Evolutionary conservation across 2,113 vertebrate species (phyloP), one percentile per base, ranked within the genome.

Genomic region (Nestor notabilis): DNA sequence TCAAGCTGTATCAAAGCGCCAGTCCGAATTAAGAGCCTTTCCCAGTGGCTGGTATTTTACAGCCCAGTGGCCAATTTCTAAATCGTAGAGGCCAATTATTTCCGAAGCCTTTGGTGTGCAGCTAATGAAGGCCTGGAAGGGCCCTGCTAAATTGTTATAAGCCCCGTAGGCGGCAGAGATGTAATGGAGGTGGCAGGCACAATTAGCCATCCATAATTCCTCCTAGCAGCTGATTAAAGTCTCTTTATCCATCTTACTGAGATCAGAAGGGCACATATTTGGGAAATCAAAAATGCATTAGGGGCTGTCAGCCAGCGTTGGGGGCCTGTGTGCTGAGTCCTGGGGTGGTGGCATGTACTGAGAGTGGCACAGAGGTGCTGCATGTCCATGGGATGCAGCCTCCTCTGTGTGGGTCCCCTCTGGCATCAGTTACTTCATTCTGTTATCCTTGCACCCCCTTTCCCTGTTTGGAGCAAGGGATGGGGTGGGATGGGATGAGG

Each of bases 31-130:
- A 97, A 97, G 90, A 98, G 80, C 88, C 96, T 97, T 97, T 97
- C 92, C 88, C 84, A 80, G 79, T 95, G 97, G 94, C 84, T 98
- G 97, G 97, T 93, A 98, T 98, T 98, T 98, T 97, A 98, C 98
- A 98, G 96, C 90, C 96, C 95, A 96, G 69, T 96, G 97, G 95
- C 97, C 97, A 97, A 98, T 98, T 98, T 97, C 95, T 97, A 98
- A 98, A 93, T 96, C 70, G 1, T 92, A 95, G 97, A 75, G 89
- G 64, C 93, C 97, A 98, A 98, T 98, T 97, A 97, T 90, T 95
- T 77, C 89, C 0, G 3, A 96, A 97, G 96, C 93, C 97, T 95
- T 98, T 97, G 97, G 96, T 95, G 96, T 96, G 91, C 96, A 90
- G 96, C 97, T 98, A 97, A 98, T 98, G 97, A 98, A 96, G 89